Evolutionary conservation across 2,113 vertebrate species (phyloP).

Genomic region (Microtus oregoni): DNA sequence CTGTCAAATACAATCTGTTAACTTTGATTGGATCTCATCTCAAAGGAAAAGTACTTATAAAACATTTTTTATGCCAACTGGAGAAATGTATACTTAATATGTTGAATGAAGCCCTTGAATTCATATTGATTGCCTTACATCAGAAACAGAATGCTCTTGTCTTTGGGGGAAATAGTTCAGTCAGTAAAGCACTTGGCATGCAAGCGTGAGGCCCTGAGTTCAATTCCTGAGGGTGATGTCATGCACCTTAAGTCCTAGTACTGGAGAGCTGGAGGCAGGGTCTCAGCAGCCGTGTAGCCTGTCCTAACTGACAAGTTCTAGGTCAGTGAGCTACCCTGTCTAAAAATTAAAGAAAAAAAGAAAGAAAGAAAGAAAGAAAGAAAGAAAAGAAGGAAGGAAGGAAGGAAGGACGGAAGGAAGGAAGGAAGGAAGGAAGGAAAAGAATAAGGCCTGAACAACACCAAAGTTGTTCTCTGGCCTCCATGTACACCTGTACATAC

Average conservation of each 20-base stretch:
- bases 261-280: background rate
- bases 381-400: fast-evolving
- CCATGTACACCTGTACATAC: no score
- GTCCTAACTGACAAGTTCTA: background rate
- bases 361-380: background rate
- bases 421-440: background rate
- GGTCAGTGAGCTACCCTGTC: background rate
- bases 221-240: no score
- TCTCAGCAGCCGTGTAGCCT: background rate
- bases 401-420: no score
- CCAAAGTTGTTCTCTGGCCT: background rate
- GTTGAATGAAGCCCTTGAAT: background rate
- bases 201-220: background rate
- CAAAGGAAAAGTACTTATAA: background rate
- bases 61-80: background rate
- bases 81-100: background rate
- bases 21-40: background rate
- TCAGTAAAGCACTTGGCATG: background rate
- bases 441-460: background rate
- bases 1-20: background rate
- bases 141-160: background rate
- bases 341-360: fast-evolving
- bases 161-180: background rate
- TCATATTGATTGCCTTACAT: background rate
- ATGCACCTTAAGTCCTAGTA: background rate